Evolutionary conservation across 2,113 vertebrate genomes (phyloP), one percentile per base, ranked within the genome.

Genomic region (Isurus oxyrinchus): DNA sequence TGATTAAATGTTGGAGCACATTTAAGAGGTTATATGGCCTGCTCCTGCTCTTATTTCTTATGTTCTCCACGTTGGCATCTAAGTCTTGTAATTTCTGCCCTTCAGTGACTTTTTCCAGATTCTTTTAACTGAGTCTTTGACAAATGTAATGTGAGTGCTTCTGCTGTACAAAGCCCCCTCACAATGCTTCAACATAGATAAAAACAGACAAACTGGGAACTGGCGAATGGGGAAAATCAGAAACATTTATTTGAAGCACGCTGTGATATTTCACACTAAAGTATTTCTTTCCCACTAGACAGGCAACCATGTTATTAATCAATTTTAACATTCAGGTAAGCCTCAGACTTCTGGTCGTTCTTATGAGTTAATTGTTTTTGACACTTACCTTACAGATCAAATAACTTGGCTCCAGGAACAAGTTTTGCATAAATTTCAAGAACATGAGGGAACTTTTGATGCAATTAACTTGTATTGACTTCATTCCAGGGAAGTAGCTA

Each of bases 71-170:
- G 7, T 94, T 66, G n/a, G 59, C 59, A 94, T n/a, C 35, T 19
- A n/a, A 94, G 57, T 63, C 59, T 94, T 63, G 90, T 94, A 93
- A 94, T 94, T 94, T 63, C 90, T 94, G 90, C n/a, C 57, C 90
- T 94, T 94, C 57, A 63, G 5, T 94, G 90, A 94, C 90, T 63
- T 94, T 94, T 94, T 94, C 90, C 35, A 94, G 90, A 94, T 94
- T 63, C 90, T 94, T 63, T 94, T 40, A 94, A 94, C 35, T n/a
- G 55, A 59, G 90, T 61, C 59, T 66, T 94, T 94, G 88, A 61
- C 55, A 91, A 91, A 91, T 91, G 90, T 40, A 94, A 94, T 94
- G 90, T 94, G 90, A 94, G 61, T 63, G 14, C 90, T 94, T n/a
- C 59, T 94, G 57, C 90, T 63, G 13, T 94, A 94, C 90, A 61